Conservation (phyloP, 2,797 vertebrate species). For the Australoheros facetus region DNA sequence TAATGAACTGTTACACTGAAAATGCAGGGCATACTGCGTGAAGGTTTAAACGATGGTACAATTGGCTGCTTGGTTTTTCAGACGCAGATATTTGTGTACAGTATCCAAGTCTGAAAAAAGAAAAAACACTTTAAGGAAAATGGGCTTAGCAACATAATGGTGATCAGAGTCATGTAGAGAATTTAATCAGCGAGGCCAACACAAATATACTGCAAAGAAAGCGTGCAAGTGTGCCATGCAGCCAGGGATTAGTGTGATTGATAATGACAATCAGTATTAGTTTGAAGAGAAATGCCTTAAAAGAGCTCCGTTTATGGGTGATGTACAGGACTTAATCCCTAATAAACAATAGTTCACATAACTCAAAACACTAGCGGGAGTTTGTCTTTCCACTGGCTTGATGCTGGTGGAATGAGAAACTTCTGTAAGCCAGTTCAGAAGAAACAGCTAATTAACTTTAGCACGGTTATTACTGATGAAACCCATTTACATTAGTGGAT, state of each 20-base stretch:
- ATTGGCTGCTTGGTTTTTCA: constrained; percentile 19
- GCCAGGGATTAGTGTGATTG: constrained; percentile 51
- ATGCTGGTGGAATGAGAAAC: constrained; percentile 21
- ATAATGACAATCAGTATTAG: constrained; percentile 51
- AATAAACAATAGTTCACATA: constrained; percentile 71
- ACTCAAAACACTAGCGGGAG: constrained; percentile 27
- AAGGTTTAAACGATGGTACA: background rate
- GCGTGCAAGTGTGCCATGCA: constrained; percentile 78
- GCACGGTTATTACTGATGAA: background rate
- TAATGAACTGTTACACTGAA: constrained; percentile 14
- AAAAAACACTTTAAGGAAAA: background rate
- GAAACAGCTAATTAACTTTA: background rate
- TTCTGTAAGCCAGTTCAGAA: constrained; percentile 44
- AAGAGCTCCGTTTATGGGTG: constrained; percentile 27
- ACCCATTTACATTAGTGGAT: background rate
- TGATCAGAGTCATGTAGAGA: constrained; percentile 23
- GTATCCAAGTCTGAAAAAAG: constrained; percentile 13
- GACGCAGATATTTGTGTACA: background rate
- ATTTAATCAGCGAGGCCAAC: constrained; percentile 14
- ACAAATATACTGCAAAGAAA: constrained; percentile 36
- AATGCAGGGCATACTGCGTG: background rate
- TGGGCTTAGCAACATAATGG: constrained; percentile 17
- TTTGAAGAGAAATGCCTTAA: constrained; percentile 26
- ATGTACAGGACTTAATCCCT: constrained; percentile 14
- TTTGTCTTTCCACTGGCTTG: constrained; percentile 10